A percentile compares a stretch with the other conserved stretches of the same genome.
Conservation (phyloP, 2,888 invertebrate species). For the Odontothrips loti region DNA sequence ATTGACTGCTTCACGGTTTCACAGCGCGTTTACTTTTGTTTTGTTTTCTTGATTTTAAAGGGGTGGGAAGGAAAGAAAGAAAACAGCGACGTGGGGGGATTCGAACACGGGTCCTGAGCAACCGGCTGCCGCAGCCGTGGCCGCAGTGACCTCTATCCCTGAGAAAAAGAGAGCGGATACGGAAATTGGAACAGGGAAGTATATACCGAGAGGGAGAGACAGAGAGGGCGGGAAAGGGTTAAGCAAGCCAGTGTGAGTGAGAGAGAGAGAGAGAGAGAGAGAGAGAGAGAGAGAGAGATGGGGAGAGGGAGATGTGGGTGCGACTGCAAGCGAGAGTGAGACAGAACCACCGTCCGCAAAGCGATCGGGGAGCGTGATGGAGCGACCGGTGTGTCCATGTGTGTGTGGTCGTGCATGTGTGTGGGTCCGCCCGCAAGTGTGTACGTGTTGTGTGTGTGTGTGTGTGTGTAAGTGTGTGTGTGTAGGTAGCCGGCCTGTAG, state of each 20-base stretch:
- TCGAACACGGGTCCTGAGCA: too few species aligned
- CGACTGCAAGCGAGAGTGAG: not conserved
- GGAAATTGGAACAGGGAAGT: not conserved
- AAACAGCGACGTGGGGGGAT: too few species aligned
- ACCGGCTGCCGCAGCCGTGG: too few species aligned
- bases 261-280: not conserved
- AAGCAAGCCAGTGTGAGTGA: not conserved
- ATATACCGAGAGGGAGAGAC: not conserved
- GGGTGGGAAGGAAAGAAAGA: too few species aligned
- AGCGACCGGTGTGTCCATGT: not conserved
- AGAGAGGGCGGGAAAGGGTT: not conserved
- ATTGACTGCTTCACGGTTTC: too few species aligned
- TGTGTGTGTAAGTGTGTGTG: not conserved
- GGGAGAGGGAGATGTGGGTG: not conserved
- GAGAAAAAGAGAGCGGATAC: too few species aligned
- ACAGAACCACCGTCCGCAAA: too few species aligned
- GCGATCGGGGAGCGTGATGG: too few species aligned
- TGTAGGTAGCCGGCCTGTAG: conserved; percentile 3
- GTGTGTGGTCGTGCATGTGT: not conserved
- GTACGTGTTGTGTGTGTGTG: not conserved
- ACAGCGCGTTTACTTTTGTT: too few species aligned
- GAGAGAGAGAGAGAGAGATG: not conserved
- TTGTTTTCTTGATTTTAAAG: too few species aligned
- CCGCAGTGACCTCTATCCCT: too few species aligned
- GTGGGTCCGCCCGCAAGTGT: not conserved